phyloP scores from a whole-genome alignment of 2,888 invertebrate species.

The Drosophila parthenogenetica region DNA sequence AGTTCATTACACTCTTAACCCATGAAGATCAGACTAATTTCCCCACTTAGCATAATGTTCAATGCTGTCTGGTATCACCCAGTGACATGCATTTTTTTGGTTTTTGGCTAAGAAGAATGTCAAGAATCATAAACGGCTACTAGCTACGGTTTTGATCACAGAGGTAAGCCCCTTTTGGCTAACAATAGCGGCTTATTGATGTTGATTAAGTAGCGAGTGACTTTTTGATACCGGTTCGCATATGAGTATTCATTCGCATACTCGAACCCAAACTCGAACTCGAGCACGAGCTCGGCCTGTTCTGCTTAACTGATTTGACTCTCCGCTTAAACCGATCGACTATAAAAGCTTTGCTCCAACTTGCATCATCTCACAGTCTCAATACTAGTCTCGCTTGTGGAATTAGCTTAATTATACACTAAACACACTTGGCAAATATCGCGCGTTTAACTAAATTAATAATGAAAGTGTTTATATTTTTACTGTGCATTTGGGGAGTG shows the following conservation, averaged over 20 bases:
- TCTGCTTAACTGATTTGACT: constrained; percentile 24
- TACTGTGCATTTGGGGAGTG: constrained; percentile 41
- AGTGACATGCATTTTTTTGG: constrained; percentile 48
- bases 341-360: constrained; percentile 45
- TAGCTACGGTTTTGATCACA: constrained; percentile 51
- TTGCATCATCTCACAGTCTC: constrained; percentile 41
- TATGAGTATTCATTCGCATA: constrained; percentile 30
- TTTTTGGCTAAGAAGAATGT: background rate
- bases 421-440: too few relatives aligned
- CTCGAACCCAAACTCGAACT: constrained; percentile 1
- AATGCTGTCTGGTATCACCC: constrained; percentile 40
- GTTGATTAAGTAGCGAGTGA: constrained; percentile 30
- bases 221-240: constrained; percentile 47
- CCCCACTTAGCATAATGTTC: constrained; percentile 20
- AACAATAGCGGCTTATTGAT: constrained; percentile 32
- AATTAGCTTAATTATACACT: constrained; percentile 2
- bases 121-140: constrained; percentile 7
- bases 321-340: constrained; percentile 36
- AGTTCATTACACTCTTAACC: constrained; percentile 53
- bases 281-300: constrained; percentile 17
- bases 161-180: constrained; percentile 25
- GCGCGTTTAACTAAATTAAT: background rate
- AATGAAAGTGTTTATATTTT: constrained; percentile 42
- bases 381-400: constrained; percentile 27
- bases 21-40: constrained; percentile 7